Conservation (phyloP, 2,113 vertebrate species). For the Rhinoderma darwinii region DNA sequence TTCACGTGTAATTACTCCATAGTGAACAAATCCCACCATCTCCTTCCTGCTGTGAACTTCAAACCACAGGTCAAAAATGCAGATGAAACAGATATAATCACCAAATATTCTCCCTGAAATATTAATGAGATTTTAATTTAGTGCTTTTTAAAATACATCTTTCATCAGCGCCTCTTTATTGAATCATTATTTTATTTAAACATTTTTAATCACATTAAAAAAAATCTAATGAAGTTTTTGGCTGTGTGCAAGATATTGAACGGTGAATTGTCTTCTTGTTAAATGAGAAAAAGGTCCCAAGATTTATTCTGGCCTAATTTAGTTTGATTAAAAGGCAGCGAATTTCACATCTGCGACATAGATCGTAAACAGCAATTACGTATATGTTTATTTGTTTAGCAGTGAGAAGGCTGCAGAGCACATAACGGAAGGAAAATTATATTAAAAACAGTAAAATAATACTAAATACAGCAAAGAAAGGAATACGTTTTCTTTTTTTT, state of each 20-base stretch:
- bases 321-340: constrained; percentile 20
- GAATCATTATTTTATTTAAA: constrained; percentile 76
- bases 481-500: background rate
- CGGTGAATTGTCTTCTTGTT: constrained; percentile 58
- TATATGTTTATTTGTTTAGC: constrained; percentile 1
- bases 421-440: background rate
- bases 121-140: constrained; percentile 87
- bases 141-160: constrained; percentile 79
- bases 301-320: constrained; percentile 36
- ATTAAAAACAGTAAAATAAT: background rate
- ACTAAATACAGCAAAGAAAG: background rate
- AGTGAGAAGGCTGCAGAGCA: background rate
- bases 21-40: constrained; percentile 81
- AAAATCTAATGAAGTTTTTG: constrained; percentile 71
- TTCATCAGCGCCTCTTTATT: constrained; percentile 77
- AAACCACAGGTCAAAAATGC: constrained; percentile 83
- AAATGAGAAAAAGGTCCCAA: constrained; percentile 48
- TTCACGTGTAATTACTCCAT: constrained; percentile 88
- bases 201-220: constrained; percentile 72
- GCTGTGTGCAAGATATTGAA: constrained; percentile 67
- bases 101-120: constrained; percentile 80
- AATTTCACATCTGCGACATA: background rate
- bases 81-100: constrained; percentile 84
- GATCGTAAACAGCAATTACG: background rate
- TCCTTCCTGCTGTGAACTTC: constrained; percentile 84